A percentile compares a stretch with the other conserved stretches of the same genome.
phyloP scores from a whole-genome alignment of 2,113 vertebrate genomes.

The Pao palembangensis region DNA sequence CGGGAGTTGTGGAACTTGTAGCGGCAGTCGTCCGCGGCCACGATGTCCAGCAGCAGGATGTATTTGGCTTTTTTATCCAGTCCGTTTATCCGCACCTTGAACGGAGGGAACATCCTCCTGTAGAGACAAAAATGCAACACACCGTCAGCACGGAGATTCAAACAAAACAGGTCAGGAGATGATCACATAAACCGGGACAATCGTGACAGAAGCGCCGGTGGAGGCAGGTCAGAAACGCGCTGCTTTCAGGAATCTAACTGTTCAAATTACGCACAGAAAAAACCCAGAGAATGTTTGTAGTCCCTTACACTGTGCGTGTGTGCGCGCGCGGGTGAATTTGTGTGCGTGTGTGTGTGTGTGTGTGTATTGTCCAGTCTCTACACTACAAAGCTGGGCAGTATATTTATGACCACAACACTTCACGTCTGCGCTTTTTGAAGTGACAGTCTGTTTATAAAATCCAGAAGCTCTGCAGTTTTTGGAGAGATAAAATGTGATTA shows the following conservation, averaged over 20 bases:
- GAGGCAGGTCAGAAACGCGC: slow-evolving; percentile 1
- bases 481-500: slow-evolving; percentile 33
- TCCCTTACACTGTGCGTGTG: background rate
- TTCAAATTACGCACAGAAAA: slow-evolving; percentile 19
- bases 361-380: slow-evolving; percentile 11
- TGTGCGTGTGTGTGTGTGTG: slow-evolving; percentile 1
- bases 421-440: slow-evolving; percentile 55
- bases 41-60: slow-evolving; percentile 97
- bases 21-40: slow-evolving; percentile 95
- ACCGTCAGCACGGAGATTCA: slow-evolving; percentile 21
- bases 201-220: slow-evolving; percentile 7
- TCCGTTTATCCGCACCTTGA: slow-evolving; percentile 95
- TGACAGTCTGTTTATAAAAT: slow-evolving; percentile 70
- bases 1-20: slow-evolving; percentile 99
- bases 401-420: slow-evolving; percentile 57
- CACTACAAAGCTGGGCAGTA: slow-evolving; percentile 43
- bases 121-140: slow-evolving; percentile 2
- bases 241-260: slow-evolving; percentile 4
- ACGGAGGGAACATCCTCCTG: slow-evolving; percentile 98
- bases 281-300: background rate
- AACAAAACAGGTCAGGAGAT: background rate
- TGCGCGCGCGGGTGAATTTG: slow-evolving; percentile 2
- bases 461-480: slow-evolving; percentile 50
- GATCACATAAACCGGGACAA: background rate
- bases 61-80: slow-evolving; percentile 99